Evolutionary conservation across 1,140 invertebrate species (phyloP), one percentile per base, ranked within the genome.

Genomic region (Nebria ingens): DNA sequence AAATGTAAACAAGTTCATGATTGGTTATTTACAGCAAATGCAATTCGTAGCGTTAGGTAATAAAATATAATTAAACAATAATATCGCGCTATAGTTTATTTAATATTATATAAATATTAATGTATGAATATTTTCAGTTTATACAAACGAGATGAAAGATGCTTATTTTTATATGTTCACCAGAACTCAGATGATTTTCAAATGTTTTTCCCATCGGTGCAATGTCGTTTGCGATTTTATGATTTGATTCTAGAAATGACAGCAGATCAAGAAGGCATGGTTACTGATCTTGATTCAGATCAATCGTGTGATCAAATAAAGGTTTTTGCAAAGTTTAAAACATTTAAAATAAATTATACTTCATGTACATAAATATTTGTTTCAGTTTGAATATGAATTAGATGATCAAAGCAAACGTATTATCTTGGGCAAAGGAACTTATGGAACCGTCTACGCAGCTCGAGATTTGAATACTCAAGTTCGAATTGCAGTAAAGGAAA

Each of bases 141-240:
- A 42, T 98, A 97, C 70, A 98, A 97, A 71, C 79, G 94, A 52
- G 96, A 99, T 71, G 91, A 95, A 66, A 76, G 95, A 12, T 97
- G 94, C 55, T 77, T 98, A 1, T 98, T 98, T 72, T 77, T 99
- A 0, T 99, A 99, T 71, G 96, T 99, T 19, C 90, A 96, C 70
- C 89, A 97, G 68, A 98, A 98, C 66, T 97, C 93, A 4, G 93
- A 97, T 68, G 95, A 98, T 75, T 99, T 99, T 75, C 96, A 99
- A 81, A 95, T 99, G 74, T 98, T 90, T 69, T 89, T 99, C 59
- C 93, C 97, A 11, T 97, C 93, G 0, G 80, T 85, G 53, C 74
- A 81, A 45, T 91, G 89, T 70, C 79, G 94, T 57, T 82, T 91
- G 68, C 80, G 84, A 63, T 90, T 93, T 64, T 87, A 89, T 68